phyloP scores from a whole-genome alignment of 2,888 invertebrate species.

The Dynastes maya region DNA sequence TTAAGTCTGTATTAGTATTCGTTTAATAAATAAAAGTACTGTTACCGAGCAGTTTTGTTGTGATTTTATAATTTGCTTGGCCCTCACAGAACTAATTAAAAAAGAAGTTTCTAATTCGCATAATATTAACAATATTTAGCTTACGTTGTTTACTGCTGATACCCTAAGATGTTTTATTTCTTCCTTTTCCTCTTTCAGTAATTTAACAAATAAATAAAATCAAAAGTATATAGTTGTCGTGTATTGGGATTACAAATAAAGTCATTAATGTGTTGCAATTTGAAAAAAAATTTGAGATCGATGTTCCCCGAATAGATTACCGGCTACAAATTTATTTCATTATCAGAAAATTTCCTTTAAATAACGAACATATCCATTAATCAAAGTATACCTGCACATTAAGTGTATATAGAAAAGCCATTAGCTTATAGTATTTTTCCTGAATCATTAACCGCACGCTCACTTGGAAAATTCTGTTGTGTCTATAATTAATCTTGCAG shows the following conservation, averaged over 20 bases:
- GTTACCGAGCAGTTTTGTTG: neutral
- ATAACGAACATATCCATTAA: neutral
- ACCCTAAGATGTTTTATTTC: too few species aligned
- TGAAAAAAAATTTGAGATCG: neutral
- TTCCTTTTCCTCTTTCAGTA: too few species aligned
- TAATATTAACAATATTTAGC: too few species aligned
- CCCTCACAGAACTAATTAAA: too few species aligned
- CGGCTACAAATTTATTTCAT: neutral
- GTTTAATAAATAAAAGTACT: constrained; percentile 21
- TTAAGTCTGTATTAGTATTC: constrained; percentile 20
- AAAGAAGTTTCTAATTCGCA: too few species aligned
- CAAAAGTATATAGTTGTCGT: too few species aligned
- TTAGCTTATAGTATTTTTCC: constrained; percentile 26
- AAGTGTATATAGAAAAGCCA: neutral
- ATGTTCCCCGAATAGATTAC: neutral
- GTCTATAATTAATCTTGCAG: constrained; percentile 29
- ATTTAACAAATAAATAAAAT: too few species aligned
- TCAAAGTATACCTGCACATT: neutral
- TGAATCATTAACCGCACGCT: constrained; percentile 23
- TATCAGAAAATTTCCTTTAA: neutral
- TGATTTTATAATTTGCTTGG: too few species aligned
- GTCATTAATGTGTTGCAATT: too few species aligned
- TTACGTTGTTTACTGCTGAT: too few species aligned
- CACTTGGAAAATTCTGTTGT: constrained; percentile 24
- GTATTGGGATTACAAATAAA: too few species aligned